These are phyloP conservation scores for Bombus polaris DNA, from an alignment of 1,140 invertebrate species.

Conservation along the genomic window DNA sequence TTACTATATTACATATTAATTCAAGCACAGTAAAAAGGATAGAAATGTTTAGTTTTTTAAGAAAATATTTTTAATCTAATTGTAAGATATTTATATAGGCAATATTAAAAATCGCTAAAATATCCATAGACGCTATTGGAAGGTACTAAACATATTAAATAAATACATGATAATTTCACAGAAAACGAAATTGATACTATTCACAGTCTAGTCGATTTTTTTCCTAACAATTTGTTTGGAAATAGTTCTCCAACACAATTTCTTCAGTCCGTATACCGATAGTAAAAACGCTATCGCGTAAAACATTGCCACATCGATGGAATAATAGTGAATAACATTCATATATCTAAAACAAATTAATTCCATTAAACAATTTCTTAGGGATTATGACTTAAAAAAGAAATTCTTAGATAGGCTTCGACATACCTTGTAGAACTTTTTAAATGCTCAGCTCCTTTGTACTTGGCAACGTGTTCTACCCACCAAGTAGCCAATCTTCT, in stretches of 20 bases:
- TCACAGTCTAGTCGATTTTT: slow-evolving; percentile 57
- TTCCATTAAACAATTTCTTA: neutral
- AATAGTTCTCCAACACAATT: slow-evolving; percentile 61
- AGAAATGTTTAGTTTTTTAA: slow-evolving; percentile 24
- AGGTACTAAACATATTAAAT: slow-evolving; percentile 41
- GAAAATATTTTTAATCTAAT: neutral
- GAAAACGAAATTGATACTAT: neutral
- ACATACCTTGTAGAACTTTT: slow-evolving; percentile 76
- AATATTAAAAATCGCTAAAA: neutral
- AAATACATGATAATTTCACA: slow-evolving; percentile 38
- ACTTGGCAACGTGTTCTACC: slow-evolving; percentile 81
- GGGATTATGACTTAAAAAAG: neutral
- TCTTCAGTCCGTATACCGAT: slow-evolving; percentile 64
- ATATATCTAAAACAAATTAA: slow-evolving; percentile 70
- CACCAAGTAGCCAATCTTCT: slow-evolving; percentile 80
- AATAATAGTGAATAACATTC: slow-evolving; percentile 77
- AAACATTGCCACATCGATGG: slow-evolving; percentile 75
- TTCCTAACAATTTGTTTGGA: slow-evolving; percentile 45
- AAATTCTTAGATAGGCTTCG: neutral
- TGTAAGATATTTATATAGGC: neutral
- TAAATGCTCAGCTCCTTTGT: slow-evolving; percentile 79
- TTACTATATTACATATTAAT: neutral
- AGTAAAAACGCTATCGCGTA: slow-evolving; percentile 56
- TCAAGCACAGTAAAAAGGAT: neutral
- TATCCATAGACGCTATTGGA: neutral